Evolutionary conservation across 2,888 invertebrate genomes (phyloP), one percentile per base, ranked within the genome.

Genomic region (Megalurothrips usitatus): DNA sequence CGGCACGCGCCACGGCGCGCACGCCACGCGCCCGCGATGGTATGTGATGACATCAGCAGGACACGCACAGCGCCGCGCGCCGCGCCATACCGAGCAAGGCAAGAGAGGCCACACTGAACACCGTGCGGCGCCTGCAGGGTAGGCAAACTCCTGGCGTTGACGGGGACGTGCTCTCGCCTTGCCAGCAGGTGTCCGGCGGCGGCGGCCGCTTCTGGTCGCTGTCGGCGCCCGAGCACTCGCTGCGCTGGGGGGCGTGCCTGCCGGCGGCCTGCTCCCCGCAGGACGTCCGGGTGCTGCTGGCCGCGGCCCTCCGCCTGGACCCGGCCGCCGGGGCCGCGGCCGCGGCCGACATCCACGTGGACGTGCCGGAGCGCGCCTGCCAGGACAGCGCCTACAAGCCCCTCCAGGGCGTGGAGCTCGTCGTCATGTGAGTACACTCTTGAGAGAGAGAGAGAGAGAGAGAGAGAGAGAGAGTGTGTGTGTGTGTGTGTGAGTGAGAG

Each of bases 221-320:
- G 68, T n/a, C 68, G 10, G 23, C 68, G 11, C 6, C 68, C 9
- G 9, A 23, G 68, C 68, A 75, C 23, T 26, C 23, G 47, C 48
- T 91, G 0, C 90, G 91, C 82, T 92, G 92, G 92, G 92, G 91
- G 1, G 89, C 91, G 0, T 92, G 92, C 84, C 87, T 92, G 10
- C 92, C 92, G 19, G 89, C 90, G 75, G 87, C 90, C 0, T 92
- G 92, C 84, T 87, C 87, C 75, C 87, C 89, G 0, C 85, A 87
- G 11, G 89, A 91, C 28, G 89, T 91, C 10, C 87, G 88, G 47
- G 85, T 86, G n/a, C 91, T 91, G 82, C 88, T 91, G 6, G 86
- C 14, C 52, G 83, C 75, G 84, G 0, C 84, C 85, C 11, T 84
- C 83, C 26, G 23, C 68, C 68, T 75, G 26, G 68, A 75, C 68